Evolutionary conservation across 2,888 invertebrate genomes (phyloP).

Genomic region (Eucera pruinosa): DNA sequence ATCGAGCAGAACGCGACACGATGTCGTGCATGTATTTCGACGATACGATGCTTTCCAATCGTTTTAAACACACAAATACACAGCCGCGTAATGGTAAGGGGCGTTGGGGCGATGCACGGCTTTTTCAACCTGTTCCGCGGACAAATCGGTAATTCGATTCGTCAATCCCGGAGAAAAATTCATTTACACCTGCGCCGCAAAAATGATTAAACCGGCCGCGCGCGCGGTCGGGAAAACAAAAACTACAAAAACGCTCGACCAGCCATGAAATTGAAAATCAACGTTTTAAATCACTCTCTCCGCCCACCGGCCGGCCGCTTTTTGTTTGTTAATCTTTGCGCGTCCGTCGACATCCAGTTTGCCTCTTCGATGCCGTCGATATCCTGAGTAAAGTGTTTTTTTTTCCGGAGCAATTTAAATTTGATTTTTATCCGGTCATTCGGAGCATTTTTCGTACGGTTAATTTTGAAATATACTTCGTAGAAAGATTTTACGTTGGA

Average conservation of each 20-base stretch:
- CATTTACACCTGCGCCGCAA: slow-evolving; percentile 57
- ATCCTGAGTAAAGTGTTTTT: not conserved
- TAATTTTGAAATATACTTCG: no score
- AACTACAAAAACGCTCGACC: slow-evolving; percentile 52
- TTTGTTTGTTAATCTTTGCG: slow-evolving; percentile 55
- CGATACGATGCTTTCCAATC: not conserved
- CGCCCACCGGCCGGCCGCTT: slow-evolving; percentile 30
- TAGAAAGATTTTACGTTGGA: no score
- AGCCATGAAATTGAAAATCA: slow-evolving; percentile 58
- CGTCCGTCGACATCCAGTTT: slow-evolving; percentile 8
- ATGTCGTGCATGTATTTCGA: not conserved
- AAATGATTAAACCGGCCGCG: slow-evolving; percentile 53
- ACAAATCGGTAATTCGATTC: slow-evolving; percentile 53
- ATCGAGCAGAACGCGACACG: slow-evolving; percentile 8
- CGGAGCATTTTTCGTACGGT: no score
- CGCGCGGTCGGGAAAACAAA: slow-evolving; percentile 45
- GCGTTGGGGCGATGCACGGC: not conserved
- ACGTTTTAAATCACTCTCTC: slow-evolving; percentile 57
- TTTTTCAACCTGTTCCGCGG: slow-evolving; percentile 32
- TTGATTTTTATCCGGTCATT: not conserved
- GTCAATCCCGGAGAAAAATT: slow-evolving; percentile 52
- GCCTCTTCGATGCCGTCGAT: slow-evolving; percentile 12
- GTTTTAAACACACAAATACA: not conserved
- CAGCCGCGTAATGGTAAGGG: no score
- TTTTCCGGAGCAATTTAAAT: not conserved